Base-by-base conservation (phyloP, 2,113 vertebrate species). In the Ceuthmochares aereus region DNA sequence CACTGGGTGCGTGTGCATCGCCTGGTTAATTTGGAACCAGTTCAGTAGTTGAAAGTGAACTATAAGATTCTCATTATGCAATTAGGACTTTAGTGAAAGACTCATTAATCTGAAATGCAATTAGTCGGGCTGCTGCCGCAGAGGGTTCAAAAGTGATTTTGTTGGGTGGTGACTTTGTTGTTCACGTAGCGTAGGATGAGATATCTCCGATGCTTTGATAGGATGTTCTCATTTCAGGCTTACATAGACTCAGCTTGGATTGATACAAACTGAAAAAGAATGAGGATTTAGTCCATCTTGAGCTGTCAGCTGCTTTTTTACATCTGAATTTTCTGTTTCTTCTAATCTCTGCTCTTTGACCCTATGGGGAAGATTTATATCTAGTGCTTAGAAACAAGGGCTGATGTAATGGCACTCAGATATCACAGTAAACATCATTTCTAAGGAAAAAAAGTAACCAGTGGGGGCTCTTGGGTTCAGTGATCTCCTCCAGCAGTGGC, bases 81-180 rank as follows among this genome's bases (percentile, higher is more conserved):
- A 91, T 96, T 90, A 95, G 73, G 64, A 34, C 69, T 90, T 63
- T 54, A 64, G 74, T 17, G 52, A 70, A 89, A 76, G 76, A 75
- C 60, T 78, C 77, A 85, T 90, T 85, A 82, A 89, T 81, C 82
- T 93, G 78, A 30, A 60, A 49, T 45, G 90, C 94, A 96, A 95
- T 93, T 91, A 90, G 68, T 60, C 2, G 3, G 54, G 92, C 77
- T 72, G 84, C 66, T 67, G 79, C 66, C 0, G 6, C 72, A 13
- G 15, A 10, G 47, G 30, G 88, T 89, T 93, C 74, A 43, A 10
- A 82, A 60, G 64, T 23, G 84, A 22, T 82, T 85, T 18, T 63
- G 34, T 20, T 29, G 76, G 78, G 80, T 58, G 84, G 58, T 43
- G 84, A 78, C 90, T 96, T 37, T 18, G n/a, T 70, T 70, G 87